These are phyloP conservation scores for Xestia c-nigrum DNA, from an alignment of 2,888 invertebrate species.

Conservation along the genomic window DNA sequence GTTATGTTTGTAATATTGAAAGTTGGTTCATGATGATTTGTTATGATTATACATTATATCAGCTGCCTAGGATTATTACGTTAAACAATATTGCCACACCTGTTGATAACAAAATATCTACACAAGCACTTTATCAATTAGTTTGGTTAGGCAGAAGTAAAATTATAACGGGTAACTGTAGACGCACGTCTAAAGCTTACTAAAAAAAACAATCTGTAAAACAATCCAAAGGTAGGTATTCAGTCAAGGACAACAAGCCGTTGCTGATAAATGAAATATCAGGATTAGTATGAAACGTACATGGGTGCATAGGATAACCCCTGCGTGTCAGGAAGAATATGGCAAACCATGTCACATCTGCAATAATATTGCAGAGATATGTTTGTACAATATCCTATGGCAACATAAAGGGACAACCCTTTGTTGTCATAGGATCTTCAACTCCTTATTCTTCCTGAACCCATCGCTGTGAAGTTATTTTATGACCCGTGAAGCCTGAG, in stretches of 20 bases:
- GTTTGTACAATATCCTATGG: slow-evolving; percentile 26
- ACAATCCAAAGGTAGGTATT: no score
- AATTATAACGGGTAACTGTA: neutral
- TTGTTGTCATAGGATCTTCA: slow-evolving; percentile 26
- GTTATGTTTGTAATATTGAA: neutral
- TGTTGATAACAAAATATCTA: neutral
- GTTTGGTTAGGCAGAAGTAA: neutral
- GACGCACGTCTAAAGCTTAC: neutral
- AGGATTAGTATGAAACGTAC: neutral
- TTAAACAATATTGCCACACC: neutral
- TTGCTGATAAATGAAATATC: neutral
- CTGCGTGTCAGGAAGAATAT: neutral
- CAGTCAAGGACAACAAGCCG: neutral
- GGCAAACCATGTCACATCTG: slow-evolving; percentile 6
- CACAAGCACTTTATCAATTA: neutral
- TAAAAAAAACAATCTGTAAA: no score
- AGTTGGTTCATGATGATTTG: neutral
- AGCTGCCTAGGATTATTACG: no score
- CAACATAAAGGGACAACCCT: slow-evolving; percentile 34
- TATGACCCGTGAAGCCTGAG: neutral
- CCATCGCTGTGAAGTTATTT: neutral
- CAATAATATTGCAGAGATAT: slow-evolving; percentile 31
- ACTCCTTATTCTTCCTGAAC: neutral
- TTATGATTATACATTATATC: neutral
- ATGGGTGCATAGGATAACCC: no score